Conservation (phyloP, 2,113 vertebrate genomes). For the Muscicapa adusta region DNA sequence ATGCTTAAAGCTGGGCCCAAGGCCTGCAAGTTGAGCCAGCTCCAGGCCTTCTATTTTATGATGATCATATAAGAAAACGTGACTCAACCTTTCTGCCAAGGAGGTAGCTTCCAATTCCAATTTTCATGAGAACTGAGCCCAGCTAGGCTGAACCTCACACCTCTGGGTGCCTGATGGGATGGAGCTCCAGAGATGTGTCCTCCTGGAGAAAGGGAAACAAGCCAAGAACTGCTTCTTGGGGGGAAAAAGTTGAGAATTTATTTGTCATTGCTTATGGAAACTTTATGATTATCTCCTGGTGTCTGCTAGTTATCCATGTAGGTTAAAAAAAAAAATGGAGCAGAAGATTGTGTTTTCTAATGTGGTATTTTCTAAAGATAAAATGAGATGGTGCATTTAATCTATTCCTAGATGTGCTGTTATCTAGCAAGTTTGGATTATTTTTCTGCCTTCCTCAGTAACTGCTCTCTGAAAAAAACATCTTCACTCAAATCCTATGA, state of each 20-base stretch:
- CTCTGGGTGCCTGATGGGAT: rapidly evolving
- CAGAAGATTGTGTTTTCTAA: not conserved
- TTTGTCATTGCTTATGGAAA: not conserved
- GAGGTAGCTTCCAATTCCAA: not conserved
- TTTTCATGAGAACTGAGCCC: not conserved
- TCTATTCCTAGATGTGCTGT: not conserved
- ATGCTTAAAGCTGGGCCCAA: not conserved
- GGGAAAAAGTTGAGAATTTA: not conserved
- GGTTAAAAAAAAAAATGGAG: not conserved
- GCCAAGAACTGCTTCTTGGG: not conserved
- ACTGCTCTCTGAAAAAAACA: not conserved
- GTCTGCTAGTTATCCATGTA: not conserved
- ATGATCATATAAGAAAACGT: rapidly evolving
- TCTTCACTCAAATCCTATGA: not conserved
- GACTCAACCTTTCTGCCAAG: not conserved
- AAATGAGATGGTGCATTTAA: not conserved
- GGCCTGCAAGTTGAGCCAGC: not conserved
- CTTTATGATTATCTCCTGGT: not conserved
- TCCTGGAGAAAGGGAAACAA: not conserved
- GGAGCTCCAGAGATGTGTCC: not conserved
- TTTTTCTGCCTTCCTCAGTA: not conserved
- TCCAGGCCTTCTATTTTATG: not conserved
- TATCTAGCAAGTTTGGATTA: not conserved
- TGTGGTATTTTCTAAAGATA: not conserved
- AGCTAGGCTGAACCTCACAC: not conserved